Evolutionary conservation across 2,888 invertebrate species (phyloP).

Genomic region (Sphaeridia pumilis): DNA sequence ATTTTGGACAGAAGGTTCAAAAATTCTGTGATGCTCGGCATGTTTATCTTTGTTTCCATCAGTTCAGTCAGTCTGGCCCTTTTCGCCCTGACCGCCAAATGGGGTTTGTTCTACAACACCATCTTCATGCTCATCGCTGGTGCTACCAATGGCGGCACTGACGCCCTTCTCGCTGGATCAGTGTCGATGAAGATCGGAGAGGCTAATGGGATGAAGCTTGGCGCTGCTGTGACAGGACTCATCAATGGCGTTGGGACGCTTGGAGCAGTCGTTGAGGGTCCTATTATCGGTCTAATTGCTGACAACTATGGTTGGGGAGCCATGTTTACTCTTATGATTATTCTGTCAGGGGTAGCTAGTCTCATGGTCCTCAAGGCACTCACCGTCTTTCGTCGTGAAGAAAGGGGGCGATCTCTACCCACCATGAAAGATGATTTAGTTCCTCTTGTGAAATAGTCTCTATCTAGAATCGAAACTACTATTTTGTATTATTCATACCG

Average conservation of each 20-base stretch:
- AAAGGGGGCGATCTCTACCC: slow-evolving; percentile 3
- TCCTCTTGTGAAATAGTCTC: slow-evolving; percentile 17
- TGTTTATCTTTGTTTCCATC: slow-evolving; percentile 38
- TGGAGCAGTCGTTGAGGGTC: slow-evolving; percentile 43
- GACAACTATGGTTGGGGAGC: slow-evolving; percentile 41
- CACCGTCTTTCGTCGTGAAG: slow-evolving; percentile 33
- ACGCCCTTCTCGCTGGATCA: slow-evolving; percentile 42
- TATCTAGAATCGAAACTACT: neutral
- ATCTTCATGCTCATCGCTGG: slow-evolving; percentile 41
- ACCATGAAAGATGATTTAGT: slow-evolving; percentile 22
- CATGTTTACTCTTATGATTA: slow-evolving; percentile 41
- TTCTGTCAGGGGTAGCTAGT: slow-evolving; percentile 39
- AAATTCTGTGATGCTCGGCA: slow-evolving; percentile 39
- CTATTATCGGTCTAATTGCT: slow-evolving; percentile 41
- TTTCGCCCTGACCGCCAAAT: slow-evolving; percentile 40
- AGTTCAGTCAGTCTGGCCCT: slow-evolving; percentile 39
- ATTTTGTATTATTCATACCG: neutral
- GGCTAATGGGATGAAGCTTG: slow-evolving; percentile 40
- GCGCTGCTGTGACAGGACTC: slow-evolving; percentile 42
- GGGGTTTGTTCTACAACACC: slow-evolving; percentile 40
- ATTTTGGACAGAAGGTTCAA: slow-evolving; percentile 40
- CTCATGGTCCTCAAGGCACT: slow-evolving; percentile 39
- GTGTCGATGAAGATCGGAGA: slow-evolving; percentile 43
- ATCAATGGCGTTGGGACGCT: slow-evolving; percentile 44
- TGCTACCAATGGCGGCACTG: slow-evolving; percentile 43